Evolutionary conservation across 2,888 invertebrate genomes (phyloP).

Genomic region (Clusia tigrina): DNA sequence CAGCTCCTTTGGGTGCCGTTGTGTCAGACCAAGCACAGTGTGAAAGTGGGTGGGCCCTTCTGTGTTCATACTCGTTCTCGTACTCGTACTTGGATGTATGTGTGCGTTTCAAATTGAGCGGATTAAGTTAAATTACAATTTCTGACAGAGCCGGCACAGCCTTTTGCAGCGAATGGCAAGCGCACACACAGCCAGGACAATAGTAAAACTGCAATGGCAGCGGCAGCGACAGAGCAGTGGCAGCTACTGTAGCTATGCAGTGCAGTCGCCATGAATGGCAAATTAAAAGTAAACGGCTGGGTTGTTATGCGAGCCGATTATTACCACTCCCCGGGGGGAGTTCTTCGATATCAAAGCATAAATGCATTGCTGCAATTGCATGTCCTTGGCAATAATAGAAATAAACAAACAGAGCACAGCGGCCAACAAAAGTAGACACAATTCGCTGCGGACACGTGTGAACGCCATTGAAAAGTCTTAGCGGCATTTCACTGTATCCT

Average conservation of each 20-base stretch:
- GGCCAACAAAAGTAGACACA: conserved; percentile 24
- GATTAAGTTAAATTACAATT: conserved; percentile 60
- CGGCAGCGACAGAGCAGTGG: conserved; percentile 31
- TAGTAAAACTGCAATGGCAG: background rate
- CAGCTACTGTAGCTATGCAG: conserved; percentile 18
- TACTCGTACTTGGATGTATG: conserved; percentile 28
- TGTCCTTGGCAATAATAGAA: conserved; percentile 16
- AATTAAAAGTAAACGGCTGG: conserved; percentile 48
- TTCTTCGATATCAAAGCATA: conserved; percentile 27
- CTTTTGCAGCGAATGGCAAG: conserved; percentile 2
- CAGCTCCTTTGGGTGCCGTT: background rate
- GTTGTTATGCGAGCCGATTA: background rate
- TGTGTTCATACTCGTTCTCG: conserved; percentile 8
- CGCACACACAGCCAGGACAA: conserved; percentile 2
- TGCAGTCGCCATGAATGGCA: conserved; percentile 22
- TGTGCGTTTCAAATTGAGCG: conserved; percentile 53
- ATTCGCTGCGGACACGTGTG: conserved; percentile 43
- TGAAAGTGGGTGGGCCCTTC: conserved; percentile 16
- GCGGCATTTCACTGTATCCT: background rate
- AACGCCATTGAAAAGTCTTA: background rate
- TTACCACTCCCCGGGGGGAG: background rate
- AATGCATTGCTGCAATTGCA: conserved; percentile 22
- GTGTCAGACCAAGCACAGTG: conserved; percentile 14
- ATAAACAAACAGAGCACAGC: conserved; percentile 19
- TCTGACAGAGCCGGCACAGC: conserved; percentile 35